These are phyloP conservation scores for Pegoplata infirma DNA, from an alignment of 2,888 invertebrate genomes.

Conservation along the genomic window DNA sequence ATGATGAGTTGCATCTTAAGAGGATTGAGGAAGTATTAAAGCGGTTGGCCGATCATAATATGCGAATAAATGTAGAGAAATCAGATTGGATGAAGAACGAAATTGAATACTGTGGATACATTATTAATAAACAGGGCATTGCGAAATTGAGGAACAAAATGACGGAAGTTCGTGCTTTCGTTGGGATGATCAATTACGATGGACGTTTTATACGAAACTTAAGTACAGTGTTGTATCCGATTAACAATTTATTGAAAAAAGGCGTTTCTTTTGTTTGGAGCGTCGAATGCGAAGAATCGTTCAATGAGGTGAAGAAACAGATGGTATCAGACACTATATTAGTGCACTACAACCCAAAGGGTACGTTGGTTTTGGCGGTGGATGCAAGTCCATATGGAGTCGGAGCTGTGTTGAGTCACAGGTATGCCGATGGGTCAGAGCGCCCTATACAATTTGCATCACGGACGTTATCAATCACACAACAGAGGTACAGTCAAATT, in stretches of 20 bases:
- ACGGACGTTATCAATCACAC: constrained; percentile 60
- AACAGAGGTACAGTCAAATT: constrained; percentile 33
- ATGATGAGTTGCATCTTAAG: constrained; percentile 64
- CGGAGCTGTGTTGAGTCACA: constrained; percentile 71
- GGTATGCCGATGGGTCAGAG: constrained; percentile 69
- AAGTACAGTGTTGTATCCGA: constrained; percentile 66
- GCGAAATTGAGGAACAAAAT: constrained; percentile 69
- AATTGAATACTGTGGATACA: constrained; percentile 69
- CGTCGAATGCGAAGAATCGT: constrained; percentile 63
- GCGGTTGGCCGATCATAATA: constrained; percentile 62
- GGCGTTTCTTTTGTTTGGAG: constrained; percentile 63
- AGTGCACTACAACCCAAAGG: neutral
- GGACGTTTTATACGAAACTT: constrained; percentile 69
- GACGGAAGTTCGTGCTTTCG: constrained; percentile 68
- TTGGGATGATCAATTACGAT: constrained; percentile 70
- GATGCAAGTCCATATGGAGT: constrained; percentile 1
- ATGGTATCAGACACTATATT: constrained; percentile 59
- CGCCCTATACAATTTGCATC: constrained; percentile 73
- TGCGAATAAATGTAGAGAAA: constrained; percentile 66
- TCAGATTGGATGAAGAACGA: constrained; percentile 65
- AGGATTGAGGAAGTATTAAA: constrained; percentile 64
- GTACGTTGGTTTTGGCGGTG: neutral
- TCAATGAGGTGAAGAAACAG: constrained; percentile 65
- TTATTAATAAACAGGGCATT: constrained; percentile 69
- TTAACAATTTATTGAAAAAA: constrained; percentile 66